Base-by-base conservation (phyloP, 2,797 vertebrate genomes). In the Argentina silus region DNA sequence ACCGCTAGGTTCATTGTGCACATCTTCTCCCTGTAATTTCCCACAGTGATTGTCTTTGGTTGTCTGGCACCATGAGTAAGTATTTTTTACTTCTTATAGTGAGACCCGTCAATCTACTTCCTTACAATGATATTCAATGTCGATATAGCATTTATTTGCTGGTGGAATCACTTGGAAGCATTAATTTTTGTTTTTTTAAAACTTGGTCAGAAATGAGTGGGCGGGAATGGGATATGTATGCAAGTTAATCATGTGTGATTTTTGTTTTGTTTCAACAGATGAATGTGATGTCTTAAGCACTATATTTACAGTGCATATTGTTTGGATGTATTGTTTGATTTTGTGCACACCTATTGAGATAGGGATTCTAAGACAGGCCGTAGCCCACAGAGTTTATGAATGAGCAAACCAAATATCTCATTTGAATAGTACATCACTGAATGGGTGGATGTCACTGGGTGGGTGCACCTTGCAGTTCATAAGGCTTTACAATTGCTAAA, bases 211-310 rank as follows among this genome's bases (percentile, higher is more conserved):
- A 72, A 73, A 55, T 78, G 74, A 23, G 62, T 78, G 88, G 88
- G 86, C 89, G 83, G 83, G 88, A 83, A 84, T 87, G 87, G 87
- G 85, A 91, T 93, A 81, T 93, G 87, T 88, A 91, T 83, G 89
- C 84, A 91, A 88, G 85, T 90, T 92, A 86, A 83, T 87, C 36
- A 48, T 66, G 82, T 92, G 90, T 93, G 86, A 87, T 83, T 85
- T 87, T 88, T 79, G 77, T 70, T 86, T 87, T 82, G 83, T 86
- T 89, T 86, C 66, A 80, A 85, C 82, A 83, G 80, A 66, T 9
- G 8, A 87, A 90, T 91, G 87, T 86, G 76, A 91, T 88, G 27
- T 36, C 86, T 92, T 7, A 15, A 61, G 84, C 59, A 51, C 84
- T 88, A 79, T 87, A 88, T 82, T 74, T 87, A 51, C 83, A 85